A percentile compares a stretch with the other conserved stretches of the same genome.
Evolutionary conservation across 2,797 vertebrate species (phyloP).

Genomic region (Erpetoichthys calabaricus): DNA sequence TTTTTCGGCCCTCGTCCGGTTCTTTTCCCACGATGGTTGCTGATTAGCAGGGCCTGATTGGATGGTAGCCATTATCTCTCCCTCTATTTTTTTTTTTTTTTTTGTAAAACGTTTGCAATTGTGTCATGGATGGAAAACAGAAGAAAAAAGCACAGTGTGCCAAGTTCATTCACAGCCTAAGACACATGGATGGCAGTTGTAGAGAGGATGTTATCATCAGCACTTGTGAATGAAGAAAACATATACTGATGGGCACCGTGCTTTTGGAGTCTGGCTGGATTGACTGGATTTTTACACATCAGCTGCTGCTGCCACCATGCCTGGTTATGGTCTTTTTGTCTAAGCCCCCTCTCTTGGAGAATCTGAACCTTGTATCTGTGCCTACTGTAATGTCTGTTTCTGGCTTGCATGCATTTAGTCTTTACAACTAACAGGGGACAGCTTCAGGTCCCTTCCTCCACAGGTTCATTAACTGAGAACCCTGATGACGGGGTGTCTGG

Average conservation of each 20-base stretch:
- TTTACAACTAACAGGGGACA: too few species aligned
- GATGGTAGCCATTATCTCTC: constrained; percentile 79
- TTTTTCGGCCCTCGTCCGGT: constrained; percentile 67
- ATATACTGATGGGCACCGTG: constrained; percentile 4
- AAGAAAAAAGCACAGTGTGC: constrained; percentile 24
- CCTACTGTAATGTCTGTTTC: too few species aligned
- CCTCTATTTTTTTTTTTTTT: constrained; percentile 26
- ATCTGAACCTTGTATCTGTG: too few species aligned
- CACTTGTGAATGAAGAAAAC: not conserved
- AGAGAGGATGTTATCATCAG: constrained; percentile 13
- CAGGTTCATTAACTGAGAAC: too few species aligned
- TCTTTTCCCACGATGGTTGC: constrained; percentile 92
- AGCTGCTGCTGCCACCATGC: too few species aligned
- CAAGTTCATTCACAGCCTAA: constrained; percentile 36
- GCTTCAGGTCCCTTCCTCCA: too few species aligned
- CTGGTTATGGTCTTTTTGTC: too few species aligned
- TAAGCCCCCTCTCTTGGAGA: too few species aligned
- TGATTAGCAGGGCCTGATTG: constrained; percentile 77
- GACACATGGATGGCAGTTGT: constrained; percentile 12
- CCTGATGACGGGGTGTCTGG: too few species aligned
- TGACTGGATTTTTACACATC: too few species aligned
- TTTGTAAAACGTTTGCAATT: constrained; percentile 43
- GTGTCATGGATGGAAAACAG: constrained; percentile 29
- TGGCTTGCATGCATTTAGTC: too few species aligned
- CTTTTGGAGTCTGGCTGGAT: not conserved